Percentiles rank a stretch among this genome's conserved stretches.
Conservation (phyloP, 2,888 invertebrate genomes). For the Trissolcus brochymenae region DNA sequence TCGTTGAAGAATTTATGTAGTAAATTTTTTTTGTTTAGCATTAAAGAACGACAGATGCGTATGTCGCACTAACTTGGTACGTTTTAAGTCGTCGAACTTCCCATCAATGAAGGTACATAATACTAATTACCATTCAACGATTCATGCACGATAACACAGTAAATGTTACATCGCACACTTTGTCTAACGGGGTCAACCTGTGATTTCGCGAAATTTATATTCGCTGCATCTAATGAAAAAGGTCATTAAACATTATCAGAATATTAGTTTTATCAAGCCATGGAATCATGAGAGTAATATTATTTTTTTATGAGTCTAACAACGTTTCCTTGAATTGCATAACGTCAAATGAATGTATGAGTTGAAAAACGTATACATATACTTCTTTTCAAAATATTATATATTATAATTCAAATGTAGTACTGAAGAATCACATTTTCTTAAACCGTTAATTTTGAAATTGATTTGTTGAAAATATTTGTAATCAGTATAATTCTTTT, state of each 20-base stretch:
- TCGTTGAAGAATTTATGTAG: slow-evolving; percentile 33
- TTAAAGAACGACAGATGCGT: slow-evolving; percentile 59
- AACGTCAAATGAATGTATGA: too few relatives aligned
- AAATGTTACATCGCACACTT: slow-evolving; percentile 48
- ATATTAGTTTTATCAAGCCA: slow-evolving; percentile 11
- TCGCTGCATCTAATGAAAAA: slow-evolving; percentile 14
- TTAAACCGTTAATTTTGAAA: too few relatives aligned
- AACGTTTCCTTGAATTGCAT: too few relatives aligned
- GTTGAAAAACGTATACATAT: background rate
- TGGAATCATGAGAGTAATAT: slow-evolving; percentile 8
- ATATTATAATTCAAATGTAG: too few relatives aligned
- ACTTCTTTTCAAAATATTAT: too few relatives aligned
- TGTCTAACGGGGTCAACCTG: slow-evolving; percentile 36
- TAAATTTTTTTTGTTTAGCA: too few relatives aligned
- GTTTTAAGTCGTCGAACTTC: slow-evolving; percentile 64
- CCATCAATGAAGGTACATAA: slow-evolving; percentile 67
- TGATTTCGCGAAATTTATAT: slow-evolving; percentile 33
- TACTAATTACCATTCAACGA: slow-evolving; percentile 68
- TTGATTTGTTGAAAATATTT: too few relatives aligned
- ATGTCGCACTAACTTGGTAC: slow-evolving; percentile 61
- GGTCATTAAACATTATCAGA: slow-evolving; percentile 22
- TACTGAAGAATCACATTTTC: too few relatives aligned
- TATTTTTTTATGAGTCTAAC: too few relatives aligned
- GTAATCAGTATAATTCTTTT: too few relatives aligned
- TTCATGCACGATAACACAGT: slow-evolving; percentile 46